Base-by-base conservation (phyloP, 53 echinoderm and acorn worm genomes). In the Glandiceps talaboti region DNA sequence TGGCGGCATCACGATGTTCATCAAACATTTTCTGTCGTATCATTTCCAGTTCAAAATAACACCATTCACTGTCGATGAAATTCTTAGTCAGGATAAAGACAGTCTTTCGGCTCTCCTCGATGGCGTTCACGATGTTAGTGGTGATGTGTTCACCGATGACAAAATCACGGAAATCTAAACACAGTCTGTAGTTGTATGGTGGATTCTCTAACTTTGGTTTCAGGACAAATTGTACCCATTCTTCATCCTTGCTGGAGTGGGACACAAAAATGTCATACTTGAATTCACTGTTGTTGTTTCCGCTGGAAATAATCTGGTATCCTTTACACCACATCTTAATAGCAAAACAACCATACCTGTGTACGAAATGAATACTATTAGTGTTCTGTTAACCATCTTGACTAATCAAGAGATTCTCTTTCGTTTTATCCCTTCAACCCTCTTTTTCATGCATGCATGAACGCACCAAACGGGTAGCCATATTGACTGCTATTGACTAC, bases 1-100 rank as follows among this genome's bases (percentile, higher is more conserved):
- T n/a, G n/a, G n/a, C n/a, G n/a, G n/a, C n/a, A n/a, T n/a, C n/a
- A n/a, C n/a, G n/a, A n/a, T n/a, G n/a, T n/a, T n/a, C n/a, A n/a
- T n/a, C n/a, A n/a, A n/a, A n/a, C n/a, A n/a, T n/a, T n/a, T n/a
- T n/a, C n/a, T n/a, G n/a, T n/a, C n/a, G n/a, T n/a, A n/a, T n/a
- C n/a, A n/a, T n/a, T n/a, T n/a, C 76, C 76, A 76, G 14, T 28
- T 76, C 76, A 76, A 76, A 76, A 25, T 76, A 1, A 76, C 76
- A 76, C 76, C 76, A 76, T 28, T 76, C 76, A 76, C 76, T 76
- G 29, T 28, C 30, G 1, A 76, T 25, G 29, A 76, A 76, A 28
- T 76, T 27, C 28, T 76, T 76, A 26, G 12, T 76, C 30, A 76
- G 14, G 26, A 76, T 31, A 0, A 76, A 31, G 31, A 76, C 76